phyloP scores from a whole-genome alignment of 2,888 invertebrate genomes.

The Saturnia pavonia region DNA sequence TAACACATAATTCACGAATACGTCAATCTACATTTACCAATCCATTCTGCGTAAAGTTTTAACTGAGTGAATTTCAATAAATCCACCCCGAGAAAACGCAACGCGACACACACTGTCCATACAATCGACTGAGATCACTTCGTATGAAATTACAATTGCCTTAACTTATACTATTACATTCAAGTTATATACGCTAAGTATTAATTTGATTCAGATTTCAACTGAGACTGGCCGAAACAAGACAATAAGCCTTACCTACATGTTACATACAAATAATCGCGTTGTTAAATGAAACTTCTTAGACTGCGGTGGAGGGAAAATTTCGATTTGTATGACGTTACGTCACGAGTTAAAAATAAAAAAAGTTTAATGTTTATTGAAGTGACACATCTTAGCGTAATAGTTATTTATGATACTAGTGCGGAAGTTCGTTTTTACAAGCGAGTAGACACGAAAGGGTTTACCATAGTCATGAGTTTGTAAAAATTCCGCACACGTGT shows the following conservation, averaged over 20 bases:
- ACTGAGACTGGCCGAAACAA: neutral
- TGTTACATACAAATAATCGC: no score
- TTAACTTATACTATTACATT: slow-evolving; percentile 29
- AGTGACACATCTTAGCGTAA: no score
- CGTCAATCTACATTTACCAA: slow-evolving; percentile 21
- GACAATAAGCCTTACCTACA: neutral
- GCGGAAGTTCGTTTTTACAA: no score
- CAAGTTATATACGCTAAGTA: slow-evolving; percentile 19
- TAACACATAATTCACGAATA: neutral
- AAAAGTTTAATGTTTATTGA: no score
- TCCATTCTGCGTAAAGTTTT: slow-evolving; percentile 23
- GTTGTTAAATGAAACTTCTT: no score
- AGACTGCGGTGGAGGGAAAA: no score
- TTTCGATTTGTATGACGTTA: no score
- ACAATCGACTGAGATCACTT: slow-evolving; percentile 57
- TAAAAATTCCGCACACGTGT: no score
- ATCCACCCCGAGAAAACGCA: slow-evolving; percentile 28
- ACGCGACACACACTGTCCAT: slow-evolving; percentile 38
- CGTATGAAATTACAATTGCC: slow-evolving; percentile 36
- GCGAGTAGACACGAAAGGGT: no score
- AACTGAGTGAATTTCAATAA: slow-evolving; percentile 17
- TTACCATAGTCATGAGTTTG: no score
- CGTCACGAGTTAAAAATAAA: no score
- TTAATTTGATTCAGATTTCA: slow-evolving; percentile 19
- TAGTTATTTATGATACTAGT: no score